Percentiles rank a stretch among this genome's conserved stretches.
phyloP scores from a whole-genome alignment of 53 echinoderm and acorn worm species.

The Temnopleurus reevesii region DNA sequence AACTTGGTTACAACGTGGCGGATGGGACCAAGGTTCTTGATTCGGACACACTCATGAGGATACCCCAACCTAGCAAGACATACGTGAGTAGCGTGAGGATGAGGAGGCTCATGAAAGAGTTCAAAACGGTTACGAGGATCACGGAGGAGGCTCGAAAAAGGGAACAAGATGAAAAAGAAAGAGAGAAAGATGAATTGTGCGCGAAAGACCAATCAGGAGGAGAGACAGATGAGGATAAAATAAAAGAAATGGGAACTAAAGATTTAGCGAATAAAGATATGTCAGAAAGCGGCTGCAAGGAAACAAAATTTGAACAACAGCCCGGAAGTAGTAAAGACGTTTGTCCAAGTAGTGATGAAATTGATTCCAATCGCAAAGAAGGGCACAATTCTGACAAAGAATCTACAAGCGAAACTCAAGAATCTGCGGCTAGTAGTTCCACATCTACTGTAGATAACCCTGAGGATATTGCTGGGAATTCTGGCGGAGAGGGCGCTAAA shows the following conservation, averaged over 20 bases:
- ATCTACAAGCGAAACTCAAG: neutral
- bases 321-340: too few species aligned
- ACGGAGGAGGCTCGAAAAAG: neutral
- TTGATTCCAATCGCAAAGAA: too few species aligned
- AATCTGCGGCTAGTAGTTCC: conserved; percentile 19
- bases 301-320: too few species aligned
- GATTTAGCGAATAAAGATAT: too few species aligned
- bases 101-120: conserved; percentile 76
- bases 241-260: too few species aligned
- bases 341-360: too few species aligned
- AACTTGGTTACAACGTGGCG: conserved; percentile 6
- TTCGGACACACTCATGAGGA: neutral
- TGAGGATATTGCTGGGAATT: neutral
- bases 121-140: conserved; percentile 45
- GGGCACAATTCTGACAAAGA: neutral
- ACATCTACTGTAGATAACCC: conserved; percentile 25
- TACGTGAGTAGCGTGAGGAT: conserved; percentile 67
- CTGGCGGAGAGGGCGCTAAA: neutral
- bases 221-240: too few species aligned
- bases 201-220: neutral
- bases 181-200: neutral
- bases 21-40: conserved; percentile 28
- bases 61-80: conserved; percentile 68
- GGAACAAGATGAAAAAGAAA: conserved; percentile 20
- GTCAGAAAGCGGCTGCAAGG: too few species aligned